Evolutionary conservation across 2,113 vertebrate species (phyloP).

Genomic region (Spea multiplicata): DNA sequence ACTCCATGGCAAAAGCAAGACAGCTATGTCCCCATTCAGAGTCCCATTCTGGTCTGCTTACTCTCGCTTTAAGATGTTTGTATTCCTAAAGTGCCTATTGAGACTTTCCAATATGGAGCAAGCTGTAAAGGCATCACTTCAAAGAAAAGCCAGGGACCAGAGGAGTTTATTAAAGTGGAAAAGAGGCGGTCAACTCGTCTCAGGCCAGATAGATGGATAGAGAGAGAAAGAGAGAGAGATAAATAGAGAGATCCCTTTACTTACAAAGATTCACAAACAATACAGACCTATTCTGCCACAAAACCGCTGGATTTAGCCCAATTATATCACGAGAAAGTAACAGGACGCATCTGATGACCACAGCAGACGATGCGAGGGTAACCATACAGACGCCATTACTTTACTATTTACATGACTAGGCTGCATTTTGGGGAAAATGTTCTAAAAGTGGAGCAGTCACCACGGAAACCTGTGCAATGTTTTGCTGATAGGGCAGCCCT

Average conservation of each 20-base stretch:
- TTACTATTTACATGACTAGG: too few species aligned
- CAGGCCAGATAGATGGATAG: neutral
- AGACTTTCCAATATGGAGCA: slow-evolving; percentile 59
- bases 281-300: too few species aligned
- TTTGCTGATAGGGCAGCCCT: too few species aligned
- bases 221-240: slow-evolving; percentile 1
- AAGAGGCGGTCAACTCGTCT: slow-evolving; percentile 1
- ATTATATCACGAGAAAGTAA: too few species aligned
- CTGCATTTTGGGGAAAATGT: too few species aligned
- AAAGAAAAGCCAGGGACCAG: slow-evolving; percentile 48
- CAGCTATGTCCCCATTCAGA: slow-evolving; percentile 77
- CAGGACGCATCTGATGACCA: too few species aligned
- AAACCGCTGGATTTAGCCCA: too few species aligned
- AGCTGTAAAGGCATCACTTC: slow-evolving; percentile 52
- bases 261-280: too few species aligned
- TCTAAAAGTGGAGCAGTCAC: too few species aligned
- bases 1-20: slow-evolving; percentile 82
- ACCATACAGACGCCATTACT: too few species aligned
- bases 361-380: too few species aligned
- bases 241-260: neutral
- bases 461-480: too few species aligned
- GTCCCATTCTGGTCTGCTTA: slow-evolving; percentile 70
- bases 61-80: slow-evolving; percentile 80
- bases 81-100: slow-evolving; percentile 75
- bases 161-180: slow-evolving; percentile 26